Base-by-base conservation (phyloP, 30 jellyfish, hydroid and myxozoan genomes). In the Hydractinia symbiolongicarpus region DNA sequence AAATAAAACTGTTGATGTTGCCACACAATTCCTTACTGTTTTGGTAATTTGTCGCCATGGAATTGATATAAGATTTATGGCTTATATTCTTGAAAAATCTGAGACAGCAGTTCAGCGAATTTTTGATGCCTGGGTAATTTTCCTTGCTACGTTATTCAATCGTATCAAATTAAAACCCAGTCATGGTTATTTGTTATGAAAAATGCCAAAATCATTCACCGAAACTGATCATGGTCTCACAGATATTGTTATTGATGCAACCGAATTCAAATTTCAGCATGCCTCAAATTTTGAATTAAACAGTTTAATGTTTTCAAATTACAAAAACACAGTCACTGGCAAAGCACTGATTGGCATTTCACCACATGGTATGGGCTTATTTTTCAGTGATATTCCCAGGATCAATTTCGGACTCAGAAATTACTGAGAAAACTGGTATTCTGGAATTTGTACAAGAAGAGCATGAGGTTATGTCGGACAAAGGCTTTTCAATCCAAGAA, bases 371-470 rank as follows among this genome's bases (percentile, higher is more conserved):
- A 72, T 77, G 88, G 90, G 90, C 30, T 51, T 83, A 53, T 51
- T 83, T 4, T 83, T 83, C 57, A 77, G 92, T 20, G 89, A 81
- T 19, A 67, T 81, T 67, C 76, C 88, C 89, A 30, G 89, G 89
- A 40, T 81, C 89, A 52, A 75, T 74, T 56, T 73, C 92, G 50
- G 90, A 83, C 55, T 73, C 81, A n/a, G n/a, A n/a, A n/a, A n/a
- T n/a, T n/a, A n/a, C n/a, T n/a, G n/a, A n/a, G n/a, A n/a, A n/a
- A n/a, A 73, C 88, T 75, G 89, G 88, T 17, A 69, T 44, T 83
- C 69, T 83, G 51, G 55, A 76, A 13, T 77, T 83, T 54, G 92
- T 83, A 44, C 83, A 83, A 64, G 88, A 76, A 76, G 88, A 76
- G 50, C 92, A 83, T 77, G 89, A 83, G 58, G 79, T 83, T 14